Base-by-base conservation (phyloP, 2,888 invertebrate genomes). In the Cheilosia vernalis region DNA sequence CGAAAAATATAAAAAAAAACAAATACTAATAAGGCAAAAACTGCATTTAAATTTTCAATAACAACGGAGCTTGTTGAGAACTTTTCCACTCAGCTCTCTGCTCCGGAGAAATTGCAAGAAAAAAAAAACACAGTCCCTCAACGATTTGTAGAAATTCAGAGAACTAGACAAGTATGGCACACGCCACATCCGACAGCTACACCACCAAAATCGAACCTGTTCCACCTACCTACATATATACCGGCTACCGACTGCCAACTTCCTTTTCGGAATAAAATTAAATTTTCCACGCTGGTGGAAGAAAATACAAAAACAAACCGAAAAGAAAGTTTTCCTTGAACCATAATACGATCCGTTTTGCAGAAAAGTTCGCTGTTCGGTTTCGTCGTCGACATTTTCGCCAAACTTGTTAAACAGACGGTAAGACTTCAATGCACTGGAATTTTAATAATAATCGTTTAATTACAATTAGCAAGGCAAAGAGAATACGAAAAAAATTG, bases 361-460 rank as follows among this genome's bases (percentile, higher is more conserved):
- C 24, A 17, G 10, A 63, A 44, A 27, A 40, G 17, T 17, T 40
- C 19, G 13, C 15, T n/a, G 7, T 4, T 21, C 64, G 19, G 47
- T 49, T 21, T 40, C 47, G 37, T 24, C 13, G 64, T 47, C 44
- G 37, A 49, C 56, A 49, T 40, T 66, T 66, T 74, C 15, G 1
- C 17, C 56, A 58, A 70, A 70, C 47, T 70, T 49, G 33, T 56
- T 70, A 58, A 42, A 13, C 15, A 19, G 42, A 33, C 19, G 37
- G 51, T 37, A 55, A n/a, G 30, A 30, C 30, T 30, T 7, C 30
- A 9, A 7, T 30, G 9, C 9, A 24, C 19, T 21, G 49, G 60
- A 60, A 72, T 72, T 78, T 82, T 61, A 72, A 70, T 77, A 78
- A 78, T 78, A 78, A 76, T 78, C 82, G 51, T 67, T 73, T 73